These are phyloP conservation scores for Seladonia tumulorum DNA, from an alignment of 2,888 invertebrate genomes.

Conservation along the genomic window DNA sequence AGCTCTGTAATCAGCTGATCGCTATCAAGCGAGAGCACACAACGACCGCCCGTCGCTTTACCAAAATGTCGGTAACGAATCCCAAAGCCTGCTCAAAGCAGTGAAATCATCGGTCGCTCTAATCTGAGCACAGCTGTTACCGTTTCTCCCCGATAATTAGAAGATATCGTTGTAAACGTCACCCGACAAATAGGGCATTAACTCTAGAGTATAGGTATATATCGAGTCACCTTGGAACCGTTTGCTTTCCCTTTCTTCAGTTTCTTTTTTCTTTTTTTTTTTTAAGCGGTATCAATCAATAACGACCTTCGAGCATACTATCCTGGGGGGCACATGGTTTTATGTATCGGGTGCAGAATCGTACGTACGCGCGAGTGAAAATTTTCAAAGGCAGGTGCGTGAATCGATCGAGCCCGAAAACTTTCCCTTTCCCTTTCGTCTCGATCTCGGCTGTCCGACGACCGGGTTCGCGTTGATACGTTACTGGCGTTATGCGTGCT, in stretches of 20 bases:
- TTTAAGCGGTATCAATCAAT: not conserved
- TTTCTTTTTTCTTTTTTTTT: not conserved
- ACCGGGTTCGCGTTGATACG: conserved; percentile 55
- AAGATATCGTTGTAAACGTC: conserved; percentile 39
- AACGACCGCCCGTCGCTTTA: not conserved
- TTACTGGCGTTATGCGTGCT: conserved; percentile 65
- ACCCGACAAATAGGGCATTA: conserved; percentile 64
- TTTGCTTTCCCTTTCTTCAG: not conserved
- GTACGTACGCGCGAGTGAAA: conserved; percentile 22
- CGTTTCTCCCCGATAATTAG: conserved; percentile 3
- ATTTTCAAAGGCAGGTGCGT: conserved; percentile 59
- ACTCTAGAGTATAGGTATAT: conserved; percentile 29
- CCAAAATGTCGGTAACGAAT: not conserved
- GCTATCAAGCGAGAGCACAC: not conserved
- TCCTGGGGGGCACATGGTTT: not conserved
- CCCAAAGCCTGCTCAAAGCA: conserved; percentile 16
- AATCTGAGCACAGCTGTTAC: conserved; percentile 35
- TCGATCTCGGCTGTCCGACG: conserved; percentile 16
- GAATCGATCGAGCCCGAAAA: conserved; percentile 66
- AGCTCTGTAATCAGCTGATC: not conserved
- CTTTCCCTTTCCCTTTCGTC: conserved; percentile 49
- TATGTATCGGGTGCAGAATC: not conserved
- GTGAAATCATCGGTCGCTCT: conserved; percentile 31
- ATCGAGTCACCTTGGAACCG: conserved; percentile 38
- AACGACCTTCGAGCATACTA: not conserved